phyloP scores from a whole-genome alignment of 2,888 invertebrate genomes.

The Tipula lateralis region DNA sequence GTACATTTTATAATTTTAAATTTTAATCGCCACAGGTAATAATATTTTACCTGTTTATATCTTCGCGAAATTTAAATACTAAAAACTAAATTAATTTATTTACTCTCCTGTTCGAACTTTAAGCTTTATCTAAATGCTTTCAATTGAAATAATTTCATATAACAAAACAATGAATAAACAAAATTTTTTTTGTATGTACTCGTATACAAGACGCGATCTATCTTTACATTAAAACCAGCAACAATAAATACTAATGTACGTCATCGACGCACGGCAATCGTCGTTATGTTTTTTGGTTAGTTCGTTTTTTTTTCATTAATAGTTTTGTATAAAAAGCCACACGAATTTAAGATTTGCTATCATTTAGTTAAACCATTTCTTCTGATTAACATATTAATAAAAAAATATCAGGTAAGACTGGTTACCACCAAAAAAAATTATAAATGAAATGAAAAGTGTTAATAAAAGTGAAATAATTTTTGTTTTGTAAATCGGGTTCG shows the following conservation, averaged over 20 bases:
- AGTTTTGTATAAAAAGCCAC: conserved; percentile 27
- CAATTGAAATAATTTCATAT: not conserved
- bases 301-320: not conserved
- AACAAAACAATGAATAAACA: not conserved
- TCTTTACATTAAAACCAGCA: not conserved
- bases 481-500: conserved; percentile 3
- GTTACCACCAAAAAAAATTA: not conserved
- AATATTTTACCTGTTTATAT: too few relatives aligned
- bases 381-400: not conserved
- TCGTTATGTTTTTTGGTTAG: not conserved
- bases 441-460: not conserved
- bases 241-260: not conserved
- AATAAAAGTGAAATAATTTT: conserved; percentile 6
- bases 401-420: conserved; percentile 19
- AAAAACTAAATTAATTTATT: not conserved
- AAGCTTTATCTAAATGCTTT: not conserved
- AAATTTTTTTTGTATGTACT: too few relatives aligned
- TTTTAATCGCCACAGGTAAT: too few relatives aligned
- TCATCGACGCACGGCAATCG: not conserved
- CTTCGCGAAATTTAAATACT: too few relatives aligned
- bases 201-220: too few relatives aligned
- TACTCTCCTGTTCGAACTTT: not conserved
- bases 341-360: not conserved
- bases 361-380: not conserved
- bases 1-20: too few relatives aligned